Conservation (phyloP, 1,140 invertebrate genomes). For the Saccostrea cuccullata region DNA sequence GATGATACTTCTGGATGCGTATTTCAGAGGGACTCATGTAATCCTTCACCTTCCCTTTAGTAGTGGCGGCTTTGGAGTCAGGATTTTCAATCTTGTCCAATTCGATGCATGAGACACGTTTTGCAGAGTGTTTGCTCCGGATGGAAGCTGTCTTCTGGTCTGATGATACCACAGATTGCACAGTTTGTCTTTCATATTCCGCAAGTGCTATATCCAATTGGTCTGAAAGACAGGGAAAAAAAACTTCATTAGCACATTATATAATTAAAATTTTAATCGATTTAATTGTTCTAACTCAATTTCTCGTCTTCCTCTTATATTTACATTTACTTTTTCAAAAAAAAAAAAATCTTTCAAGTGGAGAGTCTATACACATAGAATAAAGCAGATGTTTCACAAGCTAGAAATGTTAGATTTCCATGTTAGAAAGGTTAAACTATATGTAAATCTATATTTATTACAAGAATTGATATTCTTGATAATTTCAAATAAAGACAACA, state of each 20-base stretch:
- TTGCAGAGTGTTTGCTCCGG: constrained; percentile 69
- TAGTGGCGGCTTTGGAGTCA: constrained; percentile 35
- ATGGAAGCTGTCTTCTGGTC: constrained; percentile 75
- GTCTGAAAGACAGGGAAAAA: constrained; percentile 67
- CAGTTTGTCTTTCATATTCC: constrained; percentile 63
- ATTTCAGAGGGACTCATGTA: constrained; percentile 70
- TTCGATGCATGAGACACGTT: constrained; percentile 72
- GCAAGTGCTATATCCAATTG: constrained; percentile 72
- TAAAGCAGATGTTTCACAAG: not conserved
- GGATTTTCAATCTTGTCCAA: constrained; percentile 63
- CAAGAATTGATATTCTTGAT: not conserved
- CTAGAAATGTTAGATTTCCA: not conserved
- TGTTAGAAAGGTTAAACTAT: not conserved
- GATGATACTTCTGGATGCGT: constrained; percentile 67
- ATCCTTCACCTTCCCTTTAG: constrained; percentile 44
- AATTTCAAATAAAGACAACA: constrained; percentile 8
- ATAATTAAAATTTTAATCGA: not conserved
- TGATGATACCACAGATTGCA: constrained; percentile 41
- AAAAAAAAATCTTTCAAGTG: not conserved
- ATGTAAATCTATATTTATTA: not conserved
- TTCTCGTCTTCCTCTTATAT: not conserved
- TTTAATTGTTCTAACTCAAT: not conserved
- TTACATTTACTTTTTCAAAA: not conserved
- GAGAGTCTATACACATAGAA: not conserved
- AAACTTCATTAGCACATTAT: not conserved